Percentiles rank a stretch among this genome's conserved stretches.
Conservation (phyloP, 2,113 vertebrate genomes). For the Stomatorhinus ivindoensis region DNA sequence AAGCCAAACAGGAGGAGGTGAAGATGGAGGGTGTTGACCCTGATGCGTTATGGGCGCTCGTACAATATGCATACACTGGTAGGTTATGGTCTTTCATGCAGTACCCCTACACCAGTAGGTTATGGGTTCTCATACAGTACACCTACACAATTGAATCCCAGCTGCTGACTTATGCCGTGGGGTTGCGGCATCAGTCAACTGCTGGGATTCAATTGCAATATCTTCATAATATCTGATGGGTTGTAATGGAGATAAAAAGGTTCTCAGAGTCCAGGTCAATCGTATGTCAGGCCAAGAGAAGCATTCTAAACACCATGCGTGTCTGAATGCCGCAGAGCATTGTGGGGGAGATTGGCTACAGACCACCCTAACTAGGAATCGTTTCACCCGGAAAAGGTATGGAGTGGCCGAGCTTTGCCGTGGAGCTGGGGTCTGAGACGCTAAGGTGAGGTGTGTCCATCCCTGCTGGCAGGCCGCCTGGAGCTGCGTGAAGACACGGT, state of each 20-base stretch:
- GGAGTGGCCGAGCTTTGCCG: background rate
- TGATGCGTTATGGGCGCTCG: conserved; percentile 87
- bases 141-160: too few species aligned
- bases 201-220: background rate
- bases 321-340: background rate
- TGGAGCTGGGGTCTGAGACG: background rate
- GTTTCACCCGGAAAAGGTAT: background rate
- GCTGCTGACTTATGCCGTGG: too few species aligned
- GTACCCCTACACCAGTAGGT: background rate
- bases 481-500: conserved; percentile 96
- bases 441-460: background rate
- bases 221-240: background rate
- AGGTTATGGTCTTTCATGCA: conserved; percentile 22
- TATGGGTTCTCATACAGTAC: background rate
- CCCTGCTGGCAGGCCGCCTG: conserved; percentile 68
- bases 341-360: background rate
- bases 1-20: conserved; percentile 94
- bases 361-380: background rate
- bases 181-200: background rate
- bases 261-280: background rate
- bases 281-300: background rate
- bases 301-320: background rate
- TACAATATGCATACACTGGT: conserved; percentile 96
- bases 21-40: conserved; percentile 97
- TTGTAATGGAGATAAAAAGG: background rate